These are phyloP conservation scores for Syngnathus acus DNA, from an alignment of 2,797 vertebrate species.

Conservation along the genomic window DNA sequence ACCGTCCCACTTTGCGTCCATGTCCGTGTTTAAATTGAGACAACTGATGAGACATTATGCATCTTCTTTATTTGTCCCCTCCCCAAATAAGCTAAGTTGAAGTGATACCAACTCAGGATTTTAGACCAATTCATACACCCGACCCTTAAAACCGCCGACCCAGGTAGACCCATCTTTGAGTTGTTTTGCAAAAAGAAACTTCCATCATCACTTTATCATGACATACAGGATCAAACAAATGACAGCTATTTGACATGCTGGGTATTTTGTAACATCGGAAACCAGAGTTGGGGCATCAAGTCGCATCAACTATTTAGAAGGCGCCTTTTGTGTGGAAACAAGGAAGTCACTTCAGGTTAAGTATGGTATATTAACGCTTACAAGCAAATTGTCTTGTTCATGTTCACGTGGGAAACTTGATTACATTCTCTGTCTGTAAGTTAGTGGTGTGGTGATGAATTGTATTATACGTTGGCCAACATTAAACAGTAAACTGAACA, in stretches of 20 bases:
- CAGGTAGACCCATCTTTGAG: too few species aligned
- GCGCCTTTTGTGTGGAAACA: conserved; percentile 6
- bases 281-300: conserved; percentile 2
- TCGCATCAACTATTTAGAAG: conserved; percentile 13
- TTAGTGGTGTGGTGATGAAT: background rate
- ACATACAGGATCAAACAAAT: background rate
- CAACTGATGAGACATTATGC: background rate
- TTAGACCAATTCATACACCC: background rate
- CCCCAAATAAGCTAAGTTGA: background rate
- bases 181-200: too few species aligned
- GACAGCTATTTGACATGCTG: background rate
- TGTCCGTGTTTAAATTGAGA: background rate
- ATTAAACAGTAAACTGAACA: background rate
- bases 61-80: background rate
- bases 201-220: background rate
- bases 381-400: background rate
- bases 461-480: background rate
- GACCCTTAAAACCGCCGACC: too few species aligned
- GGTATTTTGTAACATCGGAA: conserved; percentile 5
- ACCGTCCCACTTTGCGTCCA: background rate
- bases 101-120: background rate
- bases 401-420: background rate
- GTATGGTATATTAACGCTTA: background rate
- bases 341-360: conserved; percentile 1
- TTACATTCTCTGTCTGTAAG: background rate